Conservation (phyloP, 2,888 invertebrate species). For the Cantharis nigra region DNA sequence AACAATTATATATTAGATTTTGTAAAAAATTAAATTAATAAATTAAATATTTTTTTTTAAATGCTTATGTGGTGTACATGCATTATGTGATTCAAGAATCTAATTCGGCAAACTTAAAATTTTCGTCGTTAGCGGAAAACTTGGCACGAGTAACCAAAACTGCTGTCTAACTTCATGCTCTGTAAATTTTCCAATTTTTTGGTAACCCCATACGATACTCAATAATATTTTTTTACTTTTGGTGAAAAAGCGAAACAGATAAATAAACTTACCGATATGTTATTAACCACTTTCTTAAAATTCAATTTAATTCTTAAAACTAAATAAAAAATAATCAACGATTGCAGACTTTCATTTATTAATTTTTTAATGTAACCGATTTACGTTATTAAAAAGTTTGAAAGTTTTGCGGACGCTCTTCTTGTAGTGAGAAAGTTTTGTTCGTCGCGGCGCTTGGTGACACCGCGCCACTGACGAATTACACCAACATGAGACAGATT, state of each 20-base stretch:
- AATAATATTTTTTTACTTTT: not conserved
- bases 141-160: not conserved
- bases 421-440: not conserved
- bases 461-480: conserved; percentile 35
- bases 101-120: not conserved
- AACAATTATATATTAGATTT: too few species aligned
- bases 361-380: not conserved
- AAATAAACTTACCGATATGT: not conserved
- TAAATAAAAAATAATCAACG: not conserved
- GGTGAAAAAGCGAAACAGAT: not conserved
- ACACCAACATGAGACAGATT: conserved; percentile 35
- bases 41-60: too few species aligned
- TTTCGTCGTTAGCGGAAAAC: not conserved
- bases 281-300: not conserved
- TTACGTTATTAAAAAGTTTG: not conserved
- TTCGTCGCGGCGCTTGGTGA: conserved; percentile 25
- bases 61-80: too few species aligned
- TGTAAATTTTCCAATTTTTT: not conserved
- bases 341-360: not conserved
- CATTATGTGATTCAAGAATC: not conserved
- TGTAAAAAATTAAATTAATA: not conserved
- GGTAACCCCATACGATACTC: not conserved
- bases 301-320: not conserved
- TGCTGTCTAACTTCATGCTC: not conserved
- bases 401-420: not conserved